Evolutionary conservation across 2,888 invertebrate genomes (phyloP).

Genomic region (Muscina levida): DNA sequence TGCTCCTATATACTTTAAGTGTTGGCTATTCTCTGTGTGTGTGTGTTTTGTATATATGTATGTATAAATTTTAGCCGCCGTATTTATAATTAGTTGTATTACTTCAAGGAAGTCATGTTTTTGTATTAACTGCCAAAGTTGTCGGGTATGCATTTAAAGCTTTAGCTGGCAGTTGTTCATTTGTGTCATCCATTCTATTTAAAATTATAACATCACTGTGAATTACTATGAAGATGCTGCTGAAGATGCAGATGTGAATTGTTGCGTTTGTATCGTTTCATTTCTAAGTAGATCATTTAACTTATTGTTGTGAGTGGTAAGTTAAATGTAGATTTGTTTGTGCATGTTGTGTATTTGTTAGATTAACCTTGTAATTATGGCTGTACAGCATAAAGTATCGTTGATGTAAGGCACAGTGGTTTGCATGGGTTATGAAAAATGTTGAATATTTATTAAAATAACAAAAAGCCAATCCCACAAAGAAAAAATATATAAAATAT

Average conservation of each 20-base stretch:
- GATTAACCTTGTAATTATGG: conserved; percentile 48
- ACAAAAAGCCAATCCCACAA: too few species aligned
- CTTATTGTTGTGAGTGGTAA: conserved; percentile 3
- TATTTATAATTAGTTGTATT: conserved; percentile 52
- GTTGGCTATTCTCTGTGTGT: neutral
- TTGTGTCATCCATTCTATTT: conserved; percentile 36
- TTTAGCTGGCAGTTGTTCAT: conserved; percentile 11
- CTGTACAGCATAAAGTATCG: neutral
- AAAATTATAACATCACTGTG: conserved; percentile 58
- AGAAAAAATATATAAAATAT: too few species aligned
- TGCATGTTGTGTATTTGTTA: conserved; percentile 37
- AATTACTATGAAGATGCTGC: conserved; percentile 53
- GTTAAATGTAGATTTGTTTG: conserved; percentile 50
- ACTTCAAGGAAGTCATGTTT: conserved; percentile 64
- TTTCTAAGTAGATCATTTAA: conserved; percentile 35
- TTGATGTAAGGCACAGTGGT: neutral
- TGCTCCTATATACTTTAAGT: neutral
- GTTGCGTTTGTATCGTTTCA: conserved; percentile 34
- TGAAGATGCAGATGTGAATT: conserved; percentile 29
- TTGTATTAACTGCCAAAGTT: neutral
- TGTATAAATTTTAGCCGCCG: neutral
- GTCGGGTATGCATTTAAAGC: neutral
- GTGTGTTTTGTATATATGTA: neutral
- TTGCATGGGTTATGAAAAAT: too few species aligned
- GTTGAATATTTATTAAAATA: too few species aligned